phyloP scores from a whole-genome alignment of 2,888 invertebrate genomes.

The Scaptomyza parva region DNA sequence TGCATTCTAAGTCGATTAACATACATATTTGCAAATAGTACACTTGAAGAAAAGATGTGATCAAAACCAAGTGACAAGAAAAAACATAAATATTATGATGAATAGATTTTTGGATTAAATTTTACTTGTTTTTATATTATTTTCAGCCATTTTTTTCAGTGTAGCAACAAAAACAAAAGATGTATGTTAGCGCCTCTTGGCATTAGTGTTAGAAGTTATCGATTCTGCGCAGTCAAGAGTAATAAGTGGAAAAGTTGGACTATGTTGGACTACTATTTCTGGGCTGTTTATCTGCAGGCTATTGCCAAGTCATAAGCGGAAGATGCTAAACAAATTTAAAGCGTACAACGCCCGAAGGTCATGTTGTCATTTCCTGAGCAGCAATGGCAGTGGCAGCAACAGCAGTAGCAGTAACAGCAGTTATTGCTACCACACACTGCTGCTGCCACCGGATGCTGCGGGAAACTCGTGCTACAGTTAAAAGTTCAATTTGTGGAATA shows the following conservation, averaged over 20 bases:
- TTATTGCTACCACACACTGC: constrained; percentile 63
- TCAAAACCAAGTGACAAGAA: not conserved
- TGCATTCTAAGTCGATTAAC: constrained; percentile 55
- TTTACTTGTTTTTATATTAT: too few relatives aligned
- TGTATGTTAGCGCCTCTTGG: constrained; percentile 36
- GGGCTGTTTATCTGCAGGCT: constrained; percentile 56
- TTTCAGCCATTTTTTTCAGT: not conserved
- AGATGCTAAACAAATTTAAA: constrained; percentile 78
- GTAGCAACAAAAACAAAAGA: constrained; percentile 4
- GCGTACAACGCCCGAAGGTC: constrained; percentile 71
- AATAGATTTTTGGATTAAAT: too few relatives aligned
- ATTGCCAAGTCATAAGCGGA: constrained; percentile 76
- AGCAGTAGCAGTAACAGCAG: constrained; percentile 12
- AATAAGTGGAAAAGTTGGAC: constrained; percentile 66
- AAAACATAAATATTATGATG: too few relatives aligned
- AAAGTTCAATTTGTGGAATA: constrained; percentile 83
- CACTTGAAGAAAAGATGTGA: not conserved
- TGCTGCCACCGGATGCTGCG: constrained; percentile 73
- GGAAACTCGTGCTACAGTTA: constrained; percentile 72
- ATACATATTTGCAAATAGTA: constrained; percentile 34
- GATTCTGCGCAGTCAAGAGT: constrained; percentile 61
- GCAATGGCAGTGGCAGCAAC: constrained; percentile 27
- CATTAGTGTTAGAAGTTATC: constrained; percentile 36
- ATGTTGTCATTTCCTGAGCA: constrained; percentile 72
- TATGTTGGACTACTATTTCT: constrained; percentile 54